Evolutionary conservation across 2,113 vertebrate genomes (phyloP), one percentile per base, ranked within the genome.

Genomic region (Elephas maximus): DNA sequence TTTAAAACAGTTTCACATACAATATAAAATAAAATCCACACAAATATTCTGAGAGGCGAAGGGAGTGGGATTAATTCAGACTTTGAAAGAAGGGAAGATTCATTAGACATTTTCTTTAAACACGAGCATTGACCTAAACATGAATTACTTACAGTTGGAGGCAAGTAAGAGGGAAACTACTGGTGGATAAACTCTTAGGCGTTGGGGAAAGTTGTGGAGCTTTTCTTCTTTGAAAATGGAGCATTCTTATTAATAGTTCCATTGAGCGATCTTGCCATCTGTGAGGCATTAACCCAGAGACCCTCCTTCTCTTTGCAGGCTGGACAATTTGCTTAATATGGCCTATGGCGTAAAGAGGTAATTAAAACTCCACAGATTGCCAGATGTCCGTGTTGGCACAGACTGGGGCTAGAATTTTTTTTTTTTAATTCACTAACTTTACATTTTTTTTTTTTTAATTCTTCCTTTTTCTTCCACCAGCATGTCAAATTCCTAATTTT

Each of bases 251-350:
- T 99, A 99, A 99, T 99, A 99, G 99, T 99, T 99, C 99, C 99
- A 99, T 99, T 99, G 99, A 99, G 99, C 99, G 99, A 99, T 99
- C 99, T 99, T 99, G 99, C 99, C 99, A 99, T 99, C 99, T 99
- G 99, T 99, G 99, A 99, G 99, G 99, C 99, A 99, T 99, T 99
- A 99, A 99, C 99, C 99, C 99, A 99, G 99, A 99, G 99, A 99
- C 99, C 99, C 99, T 99, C 99, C 99, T 99, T 99, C 99, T 99
- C 99, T 99, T 99, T 99, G 99, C 99, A 99, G 99, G 99, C 99
- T 99, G 99, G 99, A 99, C 99, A 99, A 99, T 99, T 99, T 99
- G 99, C 99, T 99, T 99, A 99, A 99, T 99, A 99, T 99, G 99
- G 99, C 99, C 99, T 99, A 99, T 99, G 99, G 99, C 99, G 99